phyloP scores from a whole-genome alignment of 2,888 invertebrate genomes.

The Sympetrum striolatum region DNA sequence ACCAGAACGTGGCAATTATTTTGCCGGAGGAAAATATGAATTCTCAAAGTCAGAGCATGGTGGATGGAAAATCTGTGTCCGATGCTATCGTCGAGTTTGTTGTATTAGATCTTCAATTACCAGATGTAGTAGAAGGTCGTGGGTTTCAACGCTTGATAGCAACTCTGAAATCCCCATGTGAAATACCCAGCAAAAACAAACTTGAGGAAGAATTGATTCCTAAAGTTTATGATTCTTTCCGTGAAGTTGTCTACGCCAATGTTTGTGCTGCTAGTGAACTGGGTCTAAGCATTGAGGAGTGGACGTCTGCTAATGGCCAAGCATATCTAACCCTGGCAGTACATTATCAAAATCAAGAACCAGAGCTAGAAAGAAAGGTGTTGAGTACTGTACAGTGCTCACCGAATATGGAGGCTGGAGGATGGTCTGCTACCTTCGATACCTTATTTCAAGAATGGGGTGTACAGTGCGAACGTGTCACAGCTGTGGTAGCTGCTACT shows the following conservation, averaged over 20 bases:
- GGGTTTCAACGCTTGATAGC: conserved; percentile 60
- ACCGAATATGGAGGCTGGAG: conserved; percentile 55
- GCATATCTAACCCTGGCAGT: conserved; percentile 58
- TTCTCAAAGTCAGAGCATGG: conserved; percentile 45
- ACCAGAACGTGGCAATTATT: conserved; percentile 56
- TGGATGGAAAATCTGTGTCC: conserved; percentile 58
- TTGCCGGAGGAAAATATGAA: conserved; percentile 55
- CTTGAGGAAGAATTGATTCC: conserved; percentile 61
- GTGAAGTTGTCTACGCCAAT: conserved; percentile 56
- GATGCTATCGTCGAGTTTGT: conserved; percentile 62
- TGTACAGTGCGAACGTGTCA: conserved; percentile 58
- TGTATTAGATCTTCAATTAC: conserved; percentile 60
- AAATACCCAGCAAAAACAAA: conserved; percentile 60
- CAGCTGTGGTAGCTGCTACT: conserved; percentile 59
- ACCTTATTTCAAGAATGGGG: conserved; percentile 59
- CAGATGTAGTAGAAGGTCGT: conserved; percentile 60
- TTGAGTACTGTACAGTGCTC: conserved; percentile 60
- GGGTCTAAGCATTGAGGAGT: conserved; percentile 60
- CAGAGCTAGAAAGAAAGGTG: conserved; percentile 58
- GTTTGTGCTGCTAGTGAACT: conserved; percentile 55
- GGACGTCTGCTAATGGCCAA: conserved; percentile 57
- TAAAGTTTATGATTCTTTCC: conserved; percentile 59
- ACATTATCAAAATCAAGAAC: conserved; percentile 59
- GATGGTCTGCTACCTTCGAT: conserved; percentile 58
- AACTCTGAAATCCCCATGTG: conserved; percentile 59